Percentiles rank a stretch among this genome's conserved stretches.
Evolutionary conservation across 2,797 vertebrate genomes (phyloP).

Genomic region (Smutsia gigantea): DNA sequence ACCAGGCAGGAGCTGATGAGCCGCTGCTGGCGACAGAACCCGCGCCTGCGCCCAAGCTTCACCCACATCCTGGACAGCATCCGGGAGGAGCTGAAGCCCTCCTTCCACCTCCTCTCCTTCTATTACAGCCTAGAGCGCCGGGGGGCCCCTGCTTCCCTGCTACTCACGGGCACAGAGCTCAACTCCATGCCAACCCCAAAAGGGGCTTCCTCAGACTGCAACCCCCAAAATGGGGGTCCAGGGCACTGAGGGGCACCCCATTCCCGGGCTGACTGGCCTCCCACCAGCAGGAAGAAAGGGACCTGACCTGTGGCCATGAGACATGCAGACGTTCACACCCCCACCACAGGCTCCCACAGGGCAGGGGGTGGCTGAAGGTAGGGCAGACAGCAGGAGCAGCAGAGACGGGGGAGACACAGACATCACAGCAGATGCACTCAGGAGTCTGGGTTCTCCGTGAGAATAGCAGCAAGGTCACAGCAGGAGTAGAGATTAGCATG

Average conservation of each 20-base stretch:
- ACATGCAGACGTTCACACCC: neutral
- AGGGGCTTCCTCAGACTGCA: constrained; percentile 40
- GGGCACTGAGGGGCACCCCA: constrained; percentile 41
- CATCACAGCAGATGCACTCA: neutral
- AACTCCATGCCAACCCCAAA: neutral
- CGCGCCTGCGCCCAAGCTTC: constrained; percentile 87
- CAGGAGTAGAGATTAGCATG: neutral
- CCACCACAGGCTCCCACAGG: neutral
- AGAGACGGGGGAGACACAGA: neutral
- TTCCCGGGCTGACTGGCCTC: neutral
- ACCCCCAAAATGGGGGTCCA: constrained; percentile 77
- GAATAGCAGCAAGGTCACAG: neutral
- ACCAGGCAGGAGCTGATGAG: constrained; percentile 87
- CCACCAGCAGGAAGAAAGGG: neutral
- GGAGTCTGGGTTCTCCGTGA: neutral
- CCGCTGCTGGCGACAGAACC: constrained; percentile 88
- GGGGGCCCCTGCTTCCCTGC: constrained; percentile 43
- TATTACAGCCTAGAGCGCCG: constrained; percentile 82
- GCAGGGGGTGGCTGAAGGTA: neutral
- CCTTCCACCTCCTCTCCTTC: constrained; percentile 87
- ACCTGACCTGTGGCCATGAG: neutral
- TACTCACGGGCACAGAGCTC: neutral
- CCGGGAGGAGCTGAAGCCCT: constrained; percentile 81
- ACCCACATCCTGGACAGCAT: constrained; percentile 86
- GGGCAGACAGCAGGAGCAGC: neutral